A percentile compares a stretch with the other conserved stretches of the same genome.
Conservation (phyloP, 1,140 invertebrate species). For the Ceratina japonica region DNA sequence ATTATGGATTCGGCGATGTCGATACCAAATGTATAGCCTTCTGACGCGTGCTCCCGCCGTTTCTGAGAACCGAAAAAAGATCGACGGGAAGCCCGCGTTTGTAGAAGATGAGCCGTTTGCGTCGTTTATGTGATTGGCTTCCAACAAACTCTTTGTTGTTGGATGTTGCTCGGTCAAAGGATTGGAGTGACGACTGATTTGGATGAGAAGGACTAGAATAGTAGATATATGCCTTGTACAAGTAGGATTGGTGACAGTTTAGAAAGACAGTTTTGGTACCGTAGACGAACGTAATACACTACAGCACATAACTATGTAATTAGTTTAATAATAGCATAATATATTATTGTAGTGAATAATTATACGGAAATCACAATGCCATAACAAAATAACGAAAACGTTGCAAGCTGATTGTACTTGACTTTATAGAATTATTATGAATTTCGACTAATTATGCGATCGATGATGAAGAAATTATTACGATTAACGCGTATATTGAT, state of each 20-base stretch:
- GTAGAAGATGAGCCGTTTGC: neutral
- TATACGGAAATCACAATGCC: no score
- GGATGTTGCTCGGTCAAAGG: neutral
- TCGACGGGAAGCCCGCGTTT: conserved; percentile 1
- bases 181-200: neutral
- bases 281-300: neutral
- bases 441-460: neutral
- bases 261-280: neutral
- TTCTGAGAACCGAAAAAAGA: conserved; percentile 34
- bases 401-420: no score
- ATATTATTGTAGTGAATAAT: no score
- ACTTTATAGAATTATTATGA: neutral
- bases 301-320: no score
- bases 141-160: conserved; percentile 17
- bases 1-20: conserved; percentile 69
- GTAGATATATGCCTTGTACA: neutral
- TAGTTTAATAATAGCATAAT: no score
- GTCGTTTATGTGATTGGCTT: neutral
- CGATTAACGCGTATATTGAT: conserved; percentile 2
- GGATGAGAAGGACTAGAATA: neutral
- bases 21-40: conserved; percentile 52
- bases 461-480: neutral
- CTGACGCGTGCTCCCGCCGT: conserved; percentile 36
- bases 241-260: neutral
- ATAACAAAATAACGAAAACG: no score